Base-by-base conservation (phyloP, 2,797 vertebrate species). In the Cossypha dichroa region DNA sequence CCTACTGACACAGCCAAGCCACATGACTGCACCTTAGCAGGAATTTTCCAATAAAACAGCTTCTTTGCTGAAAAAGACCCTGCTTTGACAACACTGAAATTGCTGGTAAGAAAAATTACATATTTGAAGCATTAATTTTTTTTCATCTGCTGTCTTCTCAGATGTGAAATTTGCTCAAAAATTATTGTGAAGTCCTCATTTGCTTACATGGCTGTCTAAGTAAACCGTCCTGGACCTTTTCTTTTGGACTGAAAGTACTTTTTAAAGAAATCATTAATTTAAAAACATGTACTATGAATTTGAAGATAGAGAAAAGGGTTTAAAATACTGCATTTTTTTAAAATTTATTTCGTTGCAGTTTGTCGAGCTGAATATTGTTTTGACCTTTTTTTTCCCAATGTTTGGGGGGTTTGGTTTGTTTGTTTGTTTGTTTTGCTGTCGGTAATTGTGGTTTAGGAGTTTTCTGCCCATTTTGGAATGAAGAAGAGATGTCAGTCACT, bases 401-500 rank as follows among this genome's bases (percentile, higher is more conserved):
- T 45, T 31, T 45, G 17, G 9, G 25, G 2, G 3, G 5, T 49
- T 59, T 10, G 2, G 3, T 29, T 40, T 1, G 11, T 7, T 52
- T 6, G 11, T 8, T 52, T 6, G 28, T 28, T 59, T 74, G 16
- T 38, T 63, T 56, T 58, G 21, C 20, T 58, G 36, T 1, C 31
- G 45, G 1, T 40, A 23, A 18, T 11, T 13, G 29, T 8, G 9
- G 2, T 23, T 7, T n/a, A 28, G 13, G 20, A 2, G 0, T 1
- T 38, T 43, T 75, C 25, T 22, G 11, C 41, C 28, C 10, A 5
- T 28, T 90, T 83, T 56, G 55, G 68, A 79, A 62, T 19, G 59
- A 88, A 14, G 40, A 76, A 60, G 34, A 54, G 45, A 21, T 21
- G 13, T 33, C 34, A 12, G 14, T 56, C 26, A 15, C 11, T 16